Evolutionary conservation across 2,888 invertebrate species (phyloP), one percentile per base, ranked within the genome.

Genomic region (Eupithecia dodoneata): DNA sequence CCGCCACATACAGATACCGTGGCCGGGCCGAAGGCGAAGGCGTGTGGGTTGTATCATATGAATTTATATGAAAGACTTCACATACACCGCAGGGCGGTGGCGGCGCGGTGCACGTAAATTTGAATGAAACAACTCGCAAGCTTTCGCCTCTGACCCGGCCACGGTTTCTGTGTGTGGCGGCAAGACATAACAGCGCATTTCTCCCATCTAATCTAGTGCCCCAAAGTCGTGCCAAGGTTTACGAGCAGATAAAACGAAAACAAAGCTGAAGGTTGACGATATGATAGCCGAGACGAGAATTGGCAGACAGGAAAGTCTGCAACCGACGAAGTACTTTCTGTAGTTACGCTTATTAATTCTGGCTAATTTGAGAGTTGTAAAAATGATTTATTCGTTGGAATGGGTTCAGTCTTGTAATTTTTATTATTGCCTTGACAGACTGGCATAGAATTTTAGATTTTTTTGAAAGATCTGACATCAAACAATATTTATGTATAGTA

Each of bases 261-360:
- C 81, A 81, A 81, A 83, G 78, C 76, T 73, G 81, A 82, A 82
- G 82, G 82, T 81, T 77, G 76, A 59, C 7, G 7, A 59, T 59
- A 9, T 77, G 74, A 73, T 81, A 81, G 74, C 55, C 67, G 65
- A 73, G 47, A 71, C 45, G 71, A 71, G 74, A 81, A 81, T 83
- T 83, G 83, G 83, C 81, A 83, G 73, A 63, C 63, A 52, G 63
- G 81, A 77, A 76, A 79, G 75, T 75, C 41, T 74, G 80, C 66
- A 42, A 55, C 73, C 59, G 71, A 42, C 42, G 9, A 9, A 59
- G 55, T 59, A 59, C 3, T 59, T 18, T 59, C 18, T 18, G 55
- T 9, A 18, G 55, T 59, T 18, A n/a, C 7, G 55, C 55, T 59
- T 59, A 59, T 59, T 59, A 59, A 18, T 59, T 59, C n/a, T 18